These are phyloP conservation scores for Atta colombica DNA, from an alignment of 1,140 invertebrate species.

Conservation along the genomic window DNA sequence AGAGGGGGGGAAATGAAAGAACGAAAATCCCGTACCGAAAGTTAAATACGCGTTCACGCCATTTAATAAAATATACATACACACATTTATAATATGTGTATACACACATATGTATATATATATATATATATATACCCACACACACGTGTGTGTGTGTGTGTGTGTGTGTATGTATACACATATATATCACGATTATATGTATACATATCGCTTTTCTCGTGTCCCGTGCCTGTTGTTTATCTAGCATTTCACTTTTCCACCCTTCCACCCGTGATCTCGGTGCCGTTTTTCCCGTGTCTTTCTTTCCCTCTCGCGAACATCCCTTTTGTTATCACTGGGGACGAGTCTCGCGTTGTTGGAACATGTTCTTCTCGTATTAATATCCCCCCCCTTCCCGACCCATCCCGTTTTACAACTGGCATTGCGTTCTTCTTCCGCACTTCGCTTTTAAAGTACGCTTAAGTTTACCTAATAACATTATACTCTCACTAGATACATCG, in stretches of 20 bases:
- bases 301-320: not conserved
- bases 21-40: constrained; percentile 37
- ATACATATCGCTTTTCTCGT: constrained; percentile 46
- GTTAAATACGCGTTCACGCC: constrained; percentile 40
- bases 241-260: not conserved
- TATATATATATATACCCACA: not conserved
- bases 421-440: constrained; percentile 75
- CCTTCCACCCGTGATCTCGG: constrained; percentile 6
- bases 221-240: not conserved
- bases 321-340: constrained; percentile 43
- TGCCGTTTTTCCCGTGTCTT: constrained; percentile 55
- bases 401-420: constrained; percentile 85
- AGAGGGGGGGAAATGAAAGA: not conserved
- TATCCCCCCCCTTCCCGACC: constrained; percentile 12
- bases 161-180: not conserved
- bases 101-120: not conserved
- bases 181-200: constrained; percentile 34
- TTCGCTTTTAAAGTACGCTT: constrained; percentile 78
- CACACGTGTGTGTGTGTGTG: too few species aligned
- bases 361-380: constrained; percentile 63
- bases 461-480: constrained; percentile 85
- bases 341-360: constrained; percentile 39
- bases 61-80: constrained; percentile 50
- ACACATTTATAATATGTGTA: not conserved
- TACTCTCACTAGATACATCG: constrained; percentile 82